A percentile compares a stretch with the other conserved stretches of the same genome.
Conservation (phyloP, 2,888 invertebrate genomes). For the Leptopilina drosophilae region DNA sequence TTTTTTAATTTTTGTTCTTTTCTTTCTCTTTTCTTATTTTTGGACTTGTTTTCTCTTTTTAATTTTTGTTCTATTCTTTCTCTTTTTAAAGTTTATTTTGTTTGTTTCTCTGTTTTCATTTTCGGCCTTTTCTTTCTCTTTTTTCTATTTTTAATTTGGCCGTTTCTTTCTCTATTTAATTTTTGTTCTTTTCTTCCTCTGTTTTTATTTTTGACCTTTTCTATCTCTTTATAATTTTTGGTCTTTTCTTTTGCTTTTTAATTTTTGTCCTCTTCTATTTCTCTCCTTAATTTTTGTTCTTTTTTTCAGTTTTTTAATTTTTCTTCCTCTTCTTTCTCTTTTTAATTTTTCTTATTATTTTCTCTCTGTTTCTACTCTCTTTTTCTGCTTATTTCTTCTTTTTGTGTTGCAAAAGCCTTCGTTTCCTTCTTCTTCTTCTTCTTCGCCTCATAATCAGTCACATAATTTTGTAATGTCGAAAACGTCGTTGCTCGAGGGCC, state of each 20-base stretch:
- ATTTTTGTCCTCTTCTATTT: not conserved
- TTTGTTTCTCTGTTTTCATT: too few relatives aligned
- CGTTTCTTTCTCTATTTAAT: too few relatives aligned
- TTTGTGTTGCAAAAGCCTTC: conserved; percentile 26
- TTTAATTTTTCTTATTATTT: not conserved
- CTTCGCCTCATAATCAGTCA: conserved; percentile 5
- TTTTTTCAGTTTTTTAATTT: not conserved
- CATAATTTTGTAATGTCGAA: conserved; percentile 34
- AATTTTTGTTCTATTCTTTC: too few relatives aligned
- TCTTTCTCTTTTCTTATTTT: too few relatives aligned
- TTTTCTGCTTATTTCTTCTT: not conserved
- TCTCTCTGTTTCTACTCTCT: not conserved
- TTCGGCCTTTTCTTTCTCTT: too few relatives aligned
- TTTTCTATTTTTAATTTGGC: too few relatives aligned
- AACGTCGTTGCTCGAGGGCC: conserved; percentile 31
- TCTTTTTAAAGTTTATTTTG: too few relatives aligned
- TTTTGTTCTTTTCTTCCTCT: too few relatives aligned
- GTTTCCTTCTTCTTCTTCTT: conserved; percentile 31
- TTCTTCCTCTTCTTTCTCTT: not conserved
- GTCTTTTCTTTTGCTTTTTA: not conserved
- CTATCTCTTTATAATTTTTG: not conserved
- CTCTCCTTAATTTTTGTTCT: too few relatives aligned
- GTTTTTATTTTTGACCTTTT: not conserved
- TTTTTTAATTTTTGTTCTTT: too few relatives aligned
- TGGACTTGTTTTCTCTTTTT: too few relatives aligned